Base-by-base conservation (phyloP, 2,888 invertebrate genomes). In the Campoplex nolae region DNA sequence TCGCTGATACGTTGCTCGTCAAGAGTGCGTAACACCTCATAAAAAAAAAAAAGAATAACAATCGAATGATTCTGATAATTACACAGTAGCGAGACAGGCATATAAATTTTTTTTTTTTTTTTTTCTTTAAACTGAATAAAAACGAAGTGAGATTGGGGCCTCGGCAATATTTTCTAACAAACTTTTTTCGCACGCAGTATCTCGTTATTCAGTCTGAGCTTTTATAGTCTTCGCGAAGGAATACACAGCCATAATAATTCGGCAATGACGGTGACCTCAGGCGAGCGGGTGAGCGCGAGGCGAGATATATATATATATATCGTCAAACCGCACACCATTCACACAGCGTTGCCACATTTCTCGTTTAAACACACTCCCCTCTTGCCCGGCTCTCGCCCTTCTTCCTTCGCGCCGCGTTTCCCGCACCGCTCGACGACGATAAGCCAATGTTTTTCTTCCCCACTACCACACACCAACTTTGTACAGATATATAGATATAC, bases 341-440 rank as follows among this genome's bases (percentile, higher is more conserved):
- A 18, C n/a, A 88, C 91, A 67, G 78, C 80, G 92, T 92, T 92
- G 91, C 92, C 91, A 89, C 86, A 79, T 90, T 83, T 89, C 62
- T 77, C 35, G 51, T 85, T 85, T 6, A 76, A 83, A 84, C 84
- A 48, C 54, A 23, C 28, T 8, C 38, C 45, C 42, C n/a, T 45
- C 23, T 2, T 51, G 23, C 56, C 56, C 38, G 38, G 4, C 4
- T 3, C 38, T 6, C 38, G 38, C 48, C 54, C 3, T 58, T 11
- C n/a, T 48, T 16, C 3, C 23, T 45, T 51, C 62, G n/a, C 75
- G 56, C 54, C 35, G n/a, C 62, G 7, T 9, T 58, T 62, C 38
- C 48, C 28, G n/a, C n/a, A n/a, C 23, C 80, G 32, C 23, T 51
- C 76, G 54, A 81, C 76, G 81, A 81, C 76, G 81, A 81, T 85